phyloP scores from a whole-genome alignment of 2,797 vertebrate genomes.

The Cirrhinus mrigala region DNA sequence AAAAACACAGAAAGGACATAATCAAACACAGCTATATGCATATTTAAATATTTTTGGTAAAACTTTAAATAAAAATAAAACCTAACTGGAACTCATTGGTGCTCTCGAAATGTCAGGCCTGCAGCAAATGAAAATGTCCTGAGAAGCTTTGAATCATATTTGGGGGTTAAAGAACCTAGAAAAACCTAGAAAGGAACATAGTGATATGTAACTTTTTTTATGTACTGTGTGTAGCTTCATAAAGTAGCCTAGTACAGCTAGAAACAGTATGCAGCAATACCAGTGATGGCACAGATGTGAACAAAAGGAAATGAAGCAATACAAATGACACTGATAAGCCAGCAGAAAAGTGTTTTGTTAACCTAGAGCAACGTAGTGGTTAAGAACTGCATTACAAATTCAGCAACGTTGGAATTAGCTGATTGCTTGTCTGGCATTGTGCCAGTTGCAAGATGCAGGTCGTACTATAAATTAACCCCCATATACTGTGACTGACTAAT shows the following conservation, averaged over 20 bases:
- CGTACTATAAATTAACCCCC: not conserved
- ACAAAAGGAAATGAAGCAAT: constrained; percentile 36
- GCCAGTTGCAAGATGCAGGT: not conserved
- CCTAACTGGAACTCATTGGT: not conserved
- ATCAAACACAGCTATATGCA: constrained; percentile 21
- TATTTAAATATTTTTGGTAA: constrained; percentile 9
- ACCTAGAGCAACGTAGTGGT: not conserved
- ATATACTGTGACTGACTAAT: constrained; percentile 20
- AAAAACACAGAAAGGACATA: not conserved
- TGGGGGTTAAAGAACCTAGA: not conserved
- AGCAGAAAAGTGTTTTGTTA: not conserved
- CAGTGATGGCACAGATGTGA: constrained; percentile 12
- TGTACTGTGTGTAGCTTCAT: constrained; percentile 13
- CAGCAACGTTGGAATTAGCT: not conserved
- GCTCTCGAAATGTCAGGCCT: not conserved
- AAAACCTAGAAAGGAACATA: constrained; percentile 17
- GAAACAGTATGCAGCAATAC: constrained; percentile 26
- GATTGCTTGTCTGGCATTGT: constrained; percentile 19
- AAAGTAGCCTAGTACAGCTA: constrained; percentile 22
- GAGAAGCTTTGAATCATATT: not conserved
- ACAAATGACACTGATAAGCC: constrained; percentile 21
- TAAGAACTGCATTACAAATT: constrained; percentile 6
- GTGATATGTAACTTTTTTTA: not conserved
- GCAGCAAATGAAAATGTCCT: constrained; percentile 9
- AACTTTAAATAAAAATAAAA: constrained; percentile 16